These are phyloP conservation scores for Phaetusa simplex DNA, from an alignment of 2,113 vertebrate genomes.

Conservation along the genomic window DNA sequence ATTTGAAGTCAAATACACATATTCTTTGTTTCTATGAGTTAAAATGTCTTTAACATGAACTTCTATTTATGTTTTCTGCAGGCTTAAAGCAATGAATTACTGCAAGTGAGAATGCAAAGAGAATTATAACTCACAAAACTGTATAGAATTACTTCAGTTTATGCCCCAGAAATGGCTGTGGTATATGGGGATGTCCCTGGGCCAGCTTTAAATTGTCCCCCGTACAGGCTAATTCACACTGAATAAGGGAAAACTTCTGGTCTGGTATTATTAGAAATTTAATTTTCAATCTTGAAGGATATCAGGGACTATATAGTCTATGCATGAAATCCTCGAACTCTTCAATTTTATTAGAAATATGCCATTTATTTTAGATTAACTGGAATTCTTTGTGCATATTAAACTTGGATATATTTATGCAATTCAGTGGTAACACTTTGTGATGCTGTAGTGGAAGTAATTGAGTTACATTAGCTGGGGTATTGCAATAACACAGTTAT, in stretches of 20 bases:
- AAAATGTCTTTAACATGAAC: background rate
- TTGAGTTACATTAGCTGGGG: background rate
- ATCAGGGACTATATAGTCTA: background rate
- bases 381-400: background rate
- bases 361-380: background rate
- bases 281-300: constrained; percentile 3
- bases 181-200: background rate
- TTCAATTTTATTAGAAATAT: background rate
- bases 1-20: background rate
- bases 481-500: background rate
- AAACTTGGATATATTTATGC: background rate
- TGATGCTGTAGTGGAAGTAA: background rate
- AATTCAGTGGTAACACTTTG: background rate
- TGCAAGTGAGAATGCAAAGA: background rate
- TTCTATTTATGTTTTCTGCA: background rate
- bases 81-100: background rate
- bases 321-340: background rate
- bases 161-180: background rate
- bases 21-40: background rate
- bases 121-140: background rate
- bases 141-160: background rate
- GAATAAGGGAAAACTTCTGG: background rate
- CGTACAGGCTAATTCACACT: background rate
- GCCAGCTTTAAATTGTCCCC: background rate
- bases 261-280: constrained; percentile 13